These are phyloP conservation scores for roundworm (Caenorhabditis elegans) DNA, from an alignment of 1,140 invertebrate genomes.

Conservation along the genomic window DNA sequence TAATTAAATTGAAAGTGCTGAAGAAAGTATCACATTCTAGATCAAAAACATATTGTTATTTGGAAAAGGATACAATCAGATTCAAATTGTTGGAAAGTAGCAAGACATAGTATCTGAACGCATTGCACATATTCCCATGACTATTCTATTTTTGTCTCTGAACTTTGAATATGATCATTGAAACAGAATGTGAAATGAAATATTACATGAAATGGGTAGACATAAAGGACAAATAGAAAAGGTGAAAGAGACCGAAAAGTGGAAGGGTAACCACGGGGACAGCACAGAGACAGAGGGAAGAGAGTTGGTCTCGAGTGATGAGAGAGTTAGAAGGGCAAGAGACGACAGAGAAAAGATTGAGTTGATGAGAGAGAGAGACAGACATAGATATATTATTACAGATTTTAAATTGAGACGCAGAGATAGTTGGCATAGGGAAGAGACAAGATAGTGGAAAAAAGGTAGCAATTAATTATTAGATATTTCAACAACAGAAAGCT, in stretches of 20 bases:
- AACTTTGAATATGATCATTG: background rate
- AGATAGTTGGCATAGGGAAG: no score
- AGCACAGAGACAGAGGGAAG: background rate
- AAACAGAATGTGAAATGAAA: no score
- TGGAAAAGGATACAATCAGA: no score
- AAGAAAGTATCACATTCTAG: no score
- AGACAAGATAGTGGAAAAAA: no score
- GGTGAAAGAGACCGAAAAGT: conserved; percentile 21
- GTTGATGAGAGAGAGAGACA: background rate
- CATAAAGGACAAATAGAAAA: background rate
- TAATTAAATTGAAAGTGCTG: no score
- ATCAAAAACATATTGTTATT: no score
- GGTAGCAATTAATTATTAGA: no score
- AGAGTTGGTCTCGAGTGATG: background rate
- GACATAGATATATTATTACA: background rate
- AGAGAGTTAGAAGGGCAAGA: background rate
- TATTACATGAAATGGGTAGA: background rate
- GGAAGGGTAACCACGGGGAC: conserved; percentile 8
- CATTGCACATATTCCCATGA: background rate
- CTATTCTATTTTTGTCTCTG: background rate
- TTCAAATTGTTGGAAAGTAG: no score
- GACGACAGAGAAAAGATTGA: background rate
- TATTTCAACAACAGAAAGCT: no score
- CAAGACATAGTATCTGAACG: no score
- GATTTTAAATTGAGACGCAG: no score